Conservation (phyloP, 2,113 vertebrate species). For the Morone saxatilis region DNA sequence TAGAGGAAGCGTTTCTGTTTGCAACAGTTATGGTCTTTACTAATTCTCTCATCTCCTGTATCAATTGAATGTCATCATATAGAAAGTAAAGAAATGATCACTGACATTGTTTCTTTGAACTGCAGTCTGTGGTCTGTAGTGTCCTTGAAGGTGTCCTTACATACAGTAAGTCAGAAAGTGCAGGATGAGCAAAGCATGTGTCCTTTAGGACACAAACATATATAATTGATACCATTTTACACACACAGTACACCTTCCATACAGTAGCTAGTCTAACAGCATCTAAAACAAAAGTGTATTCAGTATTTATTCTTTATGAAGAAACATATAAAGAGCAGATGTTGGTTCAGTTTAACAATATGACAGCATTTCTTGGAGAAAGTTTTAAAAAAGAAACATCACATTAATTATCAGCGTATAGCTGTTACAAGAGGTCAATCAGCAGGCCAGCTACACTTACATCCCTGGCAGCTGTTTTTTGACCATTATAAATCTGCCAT, state of each 20-base stretch:
- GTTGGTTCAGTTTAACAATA: neutral
- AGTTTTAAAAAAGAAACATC: neutral
- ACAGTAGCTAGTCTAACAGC: neutral
- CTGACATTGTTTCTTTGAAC: neutral
- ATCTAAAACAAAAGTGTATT: neutral
- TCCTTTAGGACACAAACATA: neutral
- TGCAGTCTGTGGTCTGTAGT: neutral
- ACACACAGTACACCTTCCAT: neutral
- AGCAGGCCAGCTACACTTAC: neutral
- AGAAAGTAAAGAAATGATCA: neutral
- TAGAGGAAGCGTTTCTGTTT: neutral
- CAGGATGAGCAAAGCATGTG: neutral
- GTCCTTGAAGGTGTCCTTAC: neutral
- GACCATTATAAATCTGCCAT: too few species aligned
- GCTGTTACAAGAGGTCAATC: neutral
- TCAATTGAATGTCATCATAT: neutral
- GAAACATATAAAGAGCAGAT: neutral
- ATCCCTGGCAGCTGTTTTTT: neutral
- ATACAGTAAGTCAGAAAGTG: neutral
- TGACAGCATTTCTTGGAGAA: neutral
- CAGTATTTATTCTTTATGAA: neutral
- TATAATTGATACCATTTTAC: neutral
- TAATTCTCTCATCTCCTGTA: neutral
- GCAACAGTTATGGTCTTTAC: too few species aligned
- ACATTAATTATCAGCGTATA: neutral